A percentile compares a stretch with the other conserved stretches of the same genome.
Conservation (phyloP, 2,797 vertebrate genomes). For the Apogon talboti region DNA sequence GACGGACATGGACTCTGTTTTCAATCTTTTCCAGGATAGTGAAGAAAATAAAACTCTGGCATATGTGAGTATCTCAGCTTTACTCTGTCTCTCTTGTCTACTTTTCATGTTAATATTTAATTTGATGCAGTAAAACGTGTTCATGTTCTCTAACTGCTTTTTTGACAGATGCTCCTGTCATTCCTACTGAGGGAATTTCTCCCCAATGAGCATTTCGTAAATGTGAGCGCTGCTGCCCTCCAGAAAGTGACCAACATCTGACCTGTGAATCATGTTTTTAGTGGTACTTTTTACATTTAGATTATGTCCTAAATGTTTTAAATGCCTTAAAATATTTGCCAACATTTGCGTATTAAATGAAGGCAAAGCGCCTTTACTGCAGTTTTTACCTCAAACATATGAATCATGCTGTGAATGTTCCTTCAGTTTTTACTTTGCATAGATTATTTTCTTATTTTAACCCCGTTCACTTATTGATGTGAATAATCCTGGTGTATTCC, state of each 20-base stretch:
- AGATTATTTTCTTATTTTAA: conserved; percentile 1
- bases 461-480: conserved; percentile 9
- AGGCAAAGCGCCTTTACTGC: neutral
- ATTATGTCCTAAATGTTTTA: conserved; percentile 63
- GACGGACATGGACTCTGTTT: conserved; percentile 75
- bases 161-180: conserved; percentile 76
- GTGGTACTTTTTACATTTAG: conserved; percentile 38
- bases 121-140: neutral
- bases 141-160: neutral
- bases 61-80: conserved; percentile 77
- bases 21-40: conserved; percentile 82
- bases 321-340: conserved; percentile 45
- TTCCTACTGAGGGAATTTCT: conserved; percentile 77
- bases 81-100: neutral
- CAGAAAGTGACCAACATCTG: conserved; percentile 61
- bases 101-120: neutral
- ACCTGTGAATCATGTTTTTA: conserved; percentile 54
- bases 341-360: neutral
- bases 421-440: conserved; percentile 15
- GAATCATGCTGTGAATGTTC: conserved; percentile 51
- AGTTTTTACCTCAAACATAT: conserved; percentile 54
- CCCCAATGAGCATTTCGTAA: conserved; percentile 69
- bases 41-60: conserved; percentile 84
- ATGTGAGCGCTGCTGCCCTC: conserved; percentile 44
- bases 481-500: conserved; percentile 17